Evolutionary conservation across 2,888 invertebrate genomes (phyloP).

Genomic region (Phortica okadai): DNA sequence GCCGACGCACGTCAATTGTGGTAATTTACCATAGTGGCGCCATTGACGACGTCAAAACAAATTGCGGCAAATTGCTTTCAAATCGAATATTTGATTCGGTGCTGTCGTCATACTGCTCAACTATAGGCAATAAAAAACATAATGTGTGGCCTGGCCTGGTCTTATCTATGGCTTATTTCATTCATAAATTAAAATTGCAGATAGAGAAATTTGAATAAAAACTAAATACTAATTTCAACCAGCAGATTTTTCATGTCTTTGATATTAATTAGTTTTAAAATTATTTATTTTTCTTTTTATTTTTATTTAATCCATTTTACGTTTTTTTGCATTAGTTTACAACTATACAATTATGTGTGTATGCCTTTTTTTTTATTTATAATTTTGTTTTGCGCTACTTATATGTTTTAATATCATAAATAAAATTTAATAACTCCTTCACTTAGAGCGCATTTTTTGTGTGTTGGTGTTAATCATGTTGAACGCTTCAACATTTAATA

Average conservation of each 20-base stretch:
- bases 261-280: neutral
- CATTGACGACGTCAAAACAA: slow-evolving; percentile 25
- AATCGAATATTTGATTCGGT: slow-evolving; percentile 52
- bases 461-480: neutral
- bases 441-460: slow-evolving; percentile 3
- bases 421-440: neutral
- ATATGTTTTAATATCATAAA: slow-evolving; percentile 27
- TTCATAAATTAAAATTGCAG: neutral
- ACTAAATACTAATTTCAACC: neutral
- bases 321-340: slow-evolving; percentile 28
- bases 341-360: slow-evolving; percentile 36
- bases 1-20: slow-evolving; percentile 28
- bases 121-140: slow-evolving; percentile 47
- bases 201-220: neutral
- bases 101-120: slow-evolving; percentile 58
- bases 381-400: neutral
- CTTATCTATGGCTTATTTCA: neutral
- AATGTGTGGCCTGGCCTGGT: slow-evolving; percentile 46
- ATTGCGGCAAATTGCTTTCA: slow-evolving; percentile 39
- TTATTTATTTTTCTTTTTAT: slow-evolving; percentile 23
- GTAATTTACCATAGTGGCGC: slow-evolving; percentile 46
- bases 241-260: neutral
- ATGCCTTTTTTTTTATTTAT: slow-evolving; percentile 24
- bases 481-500: neutral
- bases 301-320: neutral